Evolutionary conservation across 2,888 invertebrate species (phyloP).

Genomic region (Nasonia oneida): DNA sequence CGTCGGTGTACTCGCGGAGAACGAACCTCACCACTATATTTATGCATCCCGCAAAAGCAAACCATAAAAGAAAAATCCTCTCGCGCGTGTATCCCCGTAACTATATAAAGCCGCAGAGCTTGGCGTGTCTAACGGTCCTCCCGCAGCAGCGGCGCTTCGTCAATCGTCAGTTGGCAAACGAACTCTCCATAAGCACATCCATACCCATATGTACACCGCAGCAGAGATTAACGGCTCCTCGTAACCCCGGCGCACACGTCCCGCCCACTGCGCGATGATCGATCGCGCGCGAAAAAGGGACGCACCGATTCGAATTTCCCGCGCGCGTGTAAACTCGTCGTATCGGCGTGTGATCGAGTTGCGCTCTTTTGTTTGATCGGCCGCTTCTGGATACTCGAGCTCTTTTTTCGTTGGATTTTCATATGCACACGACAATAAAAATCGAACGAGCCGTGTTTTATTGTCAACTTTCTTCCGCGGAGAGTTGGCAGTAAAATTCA

Average conservation of each 20-base stretch:
- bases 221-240: not conserved
- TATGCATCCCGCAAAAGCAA: not conserved
- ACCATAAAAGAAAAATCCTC: slow-evolving; percentile 1
- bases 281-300: not conserved
- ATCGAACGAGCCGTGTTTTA: not conserved
- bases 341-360: not conserved
- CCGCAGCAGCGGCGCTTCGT: not conserved
- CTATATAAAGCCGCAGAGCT: not conserved
- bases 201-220: not conserved
- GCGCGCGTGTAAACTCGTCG: not conserved
- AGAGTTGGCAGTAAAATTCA: not conserved
- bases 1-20: not conserved
- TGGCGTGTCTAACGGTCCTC: not conserved
- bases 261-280: not conserved
- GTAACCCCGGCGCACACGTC: not conserved
- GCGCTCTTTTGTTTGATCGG: not conserved
- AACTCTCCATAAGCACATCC: not conserved
- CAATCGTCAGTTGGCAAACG: slow-evolving; percentile 20
- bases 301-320: slow-evolving; percentile 2
- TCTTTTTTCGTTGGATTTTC: not conserved
- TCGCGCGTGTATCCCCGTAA: not conserved
- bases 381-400: not conserved
- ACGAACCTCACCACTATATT: too few relatives aligned
- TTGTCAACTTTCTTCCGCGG: not conserved
- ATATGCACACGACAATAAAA: not conserved